Base-by-base conservation (phyloP, 2,888 invertebrate species). In the Chrysolina oricalcia region DNA sequence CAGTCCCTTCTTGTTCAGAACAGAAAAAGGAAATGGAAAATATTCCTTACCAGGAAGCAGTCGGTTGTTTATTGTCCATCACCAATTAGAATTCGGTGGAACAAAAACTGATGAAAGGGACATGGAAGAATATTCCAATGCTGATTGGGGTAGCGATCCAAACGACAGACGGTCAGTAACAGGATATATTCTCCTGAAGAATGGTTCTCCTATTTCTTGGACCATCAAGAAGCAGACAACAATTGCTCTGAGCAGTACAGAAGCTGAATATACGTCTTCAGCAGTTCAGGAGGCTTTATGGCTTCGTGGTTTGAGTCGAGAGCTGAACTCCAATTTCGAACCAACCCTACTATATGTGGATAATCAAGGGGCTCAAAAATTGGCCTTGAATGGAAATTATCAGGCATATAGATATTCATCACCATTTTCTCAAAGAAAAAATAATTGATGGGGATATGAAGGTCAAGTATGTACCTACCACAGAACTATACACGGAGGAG, bases 71-170 rank as follows among this genome's bases (percentile, higher is more conserved):
- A 19, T 5, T 48, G 9, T n/a, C 21, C 53, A 53, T 10, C 27
- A 23, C 23, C 21, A 15, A 59, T 27, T 59, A 17, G 59, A 64
- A 41, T 40, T 64, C 64, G 17, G 21, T 59, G 64, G 35, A 27
- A 64, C 3, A 9, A 64, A 64, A 64, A 41, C 13, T 59, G 13
- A 19, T 59, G 11, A 35, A 9, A 21, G 11, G 10, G 56, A 70
- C 15, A 40, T 68, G 10, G 23, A 67, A 40, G 71, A 63, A 23
- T 71, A 65, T 43, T 23, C 11, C 27, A 65, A 71, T 71, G 71
- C 72, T 15, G 72, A 72, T 48, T 72, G 64, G 72, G 72, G 67
- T 11, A 48, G 23, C 23, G 8, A 68, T 46, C 5, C n/a, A 46
- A 40, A 72, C 17, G 66, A 68, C 48, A 17, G 72, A 46, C 19